Conservation (phyloP, 1,140 invertebrate genomes). For the Drosophila prosaltans region DNA sequence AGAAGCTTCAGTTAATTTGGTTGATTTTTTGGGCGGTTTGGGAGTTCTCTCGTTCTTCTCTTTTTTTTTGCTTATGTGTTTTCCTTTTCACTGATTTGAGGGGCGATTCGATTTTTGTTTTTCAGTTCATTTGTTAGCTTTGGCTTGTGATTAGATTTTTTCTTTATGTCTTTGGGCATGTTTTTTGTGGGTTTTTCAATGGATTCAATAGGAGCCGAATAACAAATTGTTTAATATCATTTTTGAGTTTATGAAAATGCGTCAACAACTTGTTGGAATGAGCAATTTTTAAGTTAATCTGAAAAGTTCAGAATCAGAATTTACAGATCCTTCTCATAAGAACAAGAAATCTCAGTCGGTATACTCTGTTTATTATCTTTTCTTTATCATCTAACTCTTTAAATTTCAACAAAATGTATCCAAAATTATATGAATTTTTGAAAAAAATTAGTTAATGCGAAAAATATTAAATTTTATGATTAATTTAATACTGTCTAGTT, state of each 20-base stretch:
- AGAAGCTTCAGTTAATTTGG: slow-evolving; percentile 57
- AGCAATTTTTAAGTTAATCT: too few relatives aligned
- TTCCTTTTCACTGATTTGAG: slow-evolving; percentile 56
- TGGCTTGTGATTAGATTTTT: not conserved
- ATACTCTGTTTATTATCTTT: too few relatives aligned
- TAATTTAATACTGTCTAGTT: too few relatives aligned
- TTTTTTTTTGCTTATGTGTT: slow-evolving; percentile 27
- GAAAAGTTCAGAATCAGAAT: too few relatives aligned
- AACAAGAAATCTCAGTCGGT: too few relatives aligned
- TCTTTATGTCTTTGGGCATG: slow-evolving; percentile 11
- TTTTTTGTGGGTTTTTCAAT: not conserved
- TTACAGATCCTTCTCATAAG: too few relatives aligned
- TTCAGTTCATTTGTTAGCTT: slow-evolving; percentile 56
- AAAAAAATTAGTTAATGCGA: too few relatives aligned
- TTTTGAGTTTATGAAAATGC: not conserved
- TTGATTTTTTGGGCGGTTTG: not conserved
- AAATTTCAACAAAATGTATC: too few relatives aligned
- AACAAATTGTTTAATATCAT: not conserved
- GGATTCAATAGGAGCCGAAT: not conserved
- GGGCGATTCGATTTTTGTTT: slow-evolving; percentile 24
- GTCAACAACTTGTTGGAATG: not conserved
- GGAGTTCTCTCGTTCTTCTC: not conserved
- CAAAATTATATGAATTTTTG: too few relatives aligned
- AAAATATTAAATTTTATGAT: too few relatives aligned
- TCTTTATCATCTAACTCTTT: too few relatives aligned